Evolutionary conservation across 2,888 invertebrate genomes (phyloP).

Genomic region (Dorcus hopei): DNA sequence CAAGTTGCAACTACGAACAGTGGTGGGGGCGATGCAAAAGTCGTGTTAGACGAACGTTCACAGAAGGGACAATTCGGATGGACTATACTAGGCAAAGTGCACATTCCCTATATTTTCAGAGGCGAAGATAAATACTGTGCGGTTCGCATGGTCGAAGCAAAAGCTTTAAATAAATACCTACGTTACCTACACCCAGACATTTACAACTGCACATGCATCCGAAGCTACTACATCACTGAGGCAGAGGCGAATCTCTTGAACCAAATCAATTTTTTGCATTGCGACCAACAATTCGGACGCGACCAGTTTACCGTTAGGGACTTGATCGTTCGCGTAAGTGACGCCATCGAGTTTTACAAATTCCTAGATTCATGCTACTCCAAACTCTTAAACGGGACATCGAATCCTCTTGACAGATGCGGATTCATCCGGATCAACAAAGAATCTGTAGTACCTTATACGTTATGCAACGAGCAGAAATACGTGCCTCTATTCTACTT

Average conservation of each 20-base stretch:
- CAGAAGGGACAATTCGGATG: constrained; percentile 76
- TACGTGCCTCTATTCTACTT: constrained; percentile 84
- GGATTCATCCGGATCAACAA: constrained; percentile 83
- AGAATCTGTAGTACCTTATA: constrained; percentile 65
- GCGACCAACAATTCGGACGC: constrained; percentile 79
- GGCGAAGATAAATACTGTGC: constrained; percentile 78
- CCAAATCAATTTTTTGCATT: constrained; percentile 83
- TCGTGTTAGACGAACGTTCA: constrained; percentile 8
- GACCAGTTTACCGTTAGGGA: constrained; percentile 80
- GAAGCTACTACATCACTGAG: constrained; percentile 83
- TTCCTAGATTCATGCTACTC: constrained; percentile 81
- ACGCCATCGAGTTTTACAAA: constrained; percentile 80
- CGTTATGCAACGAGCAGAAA: constrained; percentile 70
- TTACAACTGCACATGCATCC: constrained; percentile 81
- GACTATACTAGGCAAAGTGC: constrained; percentile 75
- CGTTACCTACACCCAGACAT: constrained; percentile 79
- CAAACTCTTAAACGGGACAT: constrained; percentile 66
- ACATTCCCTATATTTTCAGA: constrained; percentile 80
- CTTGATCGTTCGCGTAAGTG: constrained; percentile 77
- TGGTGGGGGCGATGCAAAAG: background rate
- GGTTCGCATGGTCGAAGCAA: constrained; percentile 82
- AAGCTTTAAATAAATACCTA: constrained; percentile 78
- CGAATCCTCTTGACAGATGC: constrained; percentile 67
- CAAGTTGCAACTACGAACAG: background rate
- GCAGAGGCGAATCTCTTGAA: constrained; percentile 79